Evolutionary conservation across 2,888 invertebrate species (phyloP), one percentile per base, ranked within the genome.

Genomic region (Griposia aprilina): DNA sequence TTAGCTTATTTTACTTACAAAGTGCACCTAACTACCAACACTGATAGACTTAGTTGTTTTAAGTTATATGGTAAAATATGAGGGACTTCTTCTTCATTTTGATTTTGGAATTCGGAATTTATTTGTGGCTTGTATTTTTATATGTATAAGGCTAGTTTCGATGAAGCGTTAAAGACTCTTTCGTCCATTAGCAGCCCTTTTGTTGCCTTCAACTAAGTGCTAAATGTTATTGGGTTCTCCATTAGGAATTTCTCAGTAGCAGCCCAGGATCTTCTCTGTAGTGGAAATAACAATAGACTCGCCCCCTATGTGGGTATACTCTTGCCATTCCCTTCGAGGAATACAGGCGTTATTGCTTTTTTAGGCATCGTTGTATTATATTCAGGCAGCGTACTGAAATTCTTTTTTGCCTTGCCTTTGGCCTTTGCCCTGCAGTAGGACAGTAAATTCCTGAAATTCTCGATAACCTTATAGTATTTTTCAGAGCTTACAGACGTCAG

Each of bases 1-100:
- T 74, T 36, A 69, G 80, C 81, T 83, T 87, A 89, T 88, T 89
- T 89, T 68, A 88, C 89, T 85, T 45, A 87, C 89, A 88, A 85
- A 87, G 83, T 85, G 79, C 65, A 65, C 20, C 59, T 65, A 57
- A 80, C 81, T 81, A 70, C 36, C 30, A 50, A 73, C 85, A 63
- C 60, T 73, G 36, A 78, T 73, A 75, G 26, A 80, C 60, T 69
- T 26, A 36, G 78, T 87, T 87, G 87, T 63, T 68, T 83, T 69
- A 57, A 66, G 45, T 76, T 70, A n/a, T 36, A 73, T 78, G 55
- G 26, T 67, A 50, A 70, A 70, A 52, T 59, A n/a, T 52, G 52
- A 52, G 50, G 57, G 20, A 26, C 3, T 13, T 4, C 2, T 30
- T 48, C 50, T 63, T 30, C 3, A 13, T 36, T 80, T 17, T 52